Evolutionary conservation across 2,113 vertebrate species (phyloP).

Genomic region (Silurus meridionalis): DNA sequence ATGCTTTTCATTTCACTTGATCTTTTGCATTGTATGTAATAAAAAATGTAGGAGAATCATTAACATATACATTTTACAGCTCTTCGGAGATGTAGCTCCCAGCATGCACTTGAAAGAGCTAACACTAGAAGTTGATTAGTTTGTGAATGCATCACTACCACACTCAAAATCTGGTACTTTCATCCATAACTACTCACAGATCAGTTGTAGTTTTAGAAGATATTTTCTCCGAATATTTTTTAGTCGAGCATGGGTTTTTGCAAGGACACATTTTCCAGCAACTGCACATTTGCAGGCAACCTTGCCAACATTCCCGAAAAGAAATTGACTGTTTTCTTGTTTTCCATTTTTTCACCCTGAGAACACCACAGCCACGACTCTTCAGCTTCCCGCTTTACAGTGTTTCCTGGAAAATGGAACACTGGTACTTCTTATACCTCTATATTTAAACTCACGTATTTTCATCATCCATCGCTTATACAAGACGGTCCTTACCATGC

Average conservation of each 20-base stretch:
- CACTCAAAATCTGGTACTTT: not conserved
- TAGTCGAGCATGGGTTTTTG: constrained; percentile 54
- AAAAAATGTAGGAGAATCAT: not conserved
- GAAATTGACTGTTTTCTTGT: constrained; percentile 55
- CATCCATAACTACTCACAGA: not conserved
- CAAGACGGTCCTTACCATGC: not conserved
- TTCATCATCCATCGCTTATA: not conserved
- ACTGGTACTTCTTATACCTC: not conserved
- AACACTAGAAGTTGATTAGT: not conserved
- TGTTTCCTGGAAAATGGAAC: not conserved
- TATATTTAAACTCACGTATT: not conserved
- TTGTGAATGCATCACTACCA: not conserved
- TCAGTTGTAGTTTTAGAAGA: not conserved
- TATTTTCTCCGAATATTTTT: not conserved
- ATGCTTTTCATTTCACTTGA: not conserved
- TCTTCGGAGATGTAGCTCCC: not conserved
- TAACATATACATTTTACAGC: not conserved
- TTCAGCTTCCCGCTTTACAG: not conserved
- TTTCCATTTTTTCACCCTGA: constrained; percentile 1
- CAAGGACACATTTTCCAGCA: constrained; percentile 56
- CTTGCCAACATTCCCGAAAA: constrained; percentile 60
- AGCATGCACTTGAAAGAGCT: not conserved
- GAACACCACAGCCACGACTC: not conserved
- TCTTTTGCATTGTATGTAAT: not conserved
- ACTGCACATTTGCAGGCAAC: constrained; percentile 50